Conservation (phyloP, 2,888 invertebrate species). For the Eupelmus urozonus region DNA sequence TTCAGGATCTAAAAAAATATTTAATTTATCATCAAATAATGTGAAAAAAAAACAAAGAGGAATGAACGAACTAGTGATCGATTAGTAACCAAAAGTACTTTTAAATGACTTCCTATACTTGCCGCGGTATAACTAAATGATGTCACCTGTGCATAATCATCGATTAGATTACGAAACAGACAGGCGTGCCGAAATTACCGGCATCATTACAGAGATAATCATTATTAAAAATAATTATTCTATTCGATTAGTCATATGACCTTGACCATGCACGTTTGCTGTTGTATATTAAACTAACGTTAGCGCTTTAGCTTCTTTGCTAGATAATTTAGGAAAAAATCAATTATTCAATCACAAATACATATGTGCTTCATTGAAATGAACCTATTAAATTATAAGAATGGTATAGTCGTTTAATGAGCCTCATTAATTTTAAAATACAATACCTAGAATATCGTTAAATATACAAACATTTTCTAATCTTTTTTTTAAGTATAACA, state of each 20-base stretch:
- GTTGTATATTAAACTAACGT: neutral
- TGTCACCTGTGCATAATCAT: constrained; percentile 35
- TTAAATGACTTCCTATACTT: constrained; percentile 16
- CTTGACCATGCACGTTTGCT: constrained; percentile 31
- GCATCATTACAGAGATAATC: constrained; percentile 26
- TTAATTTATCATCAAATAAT: constrained; percentile 2
- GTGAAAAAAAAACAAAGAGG: neutral
- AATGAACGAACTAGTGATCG: neutral
- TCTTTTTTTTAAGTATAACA: too few species aligned
- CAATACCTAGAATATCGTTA: too few species aligned
- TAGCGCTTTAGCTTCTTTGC: neutral
- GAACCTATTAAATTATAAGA: too few species aligned
- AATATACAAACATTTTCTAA: too few species aligned
- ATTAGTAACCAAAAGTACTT: neutral
- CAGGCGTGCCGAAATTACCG: constrained; percentile 45
- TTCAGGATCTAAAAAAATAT: too few species aligned
- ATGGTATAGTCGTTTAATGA: too few species aligned
- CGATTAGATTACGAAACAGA: constrained; percentile 43
- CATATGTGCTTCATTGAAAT: too few species aligned
- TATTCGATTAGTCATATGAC: constrained; percentile 34
- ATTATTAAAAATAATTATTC: constrained; percentile 42
- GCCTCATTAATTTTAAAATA: too few species aligned
- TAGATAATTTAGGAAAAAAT: neutral
- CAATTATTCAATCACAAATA: neutral
- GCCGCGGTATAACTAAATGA: constrained; percentile 6